Evolutionary conservation across 37 sponge, comb jelly and placozoan genomes (phyloP).

Genomic region (Ephydatia muelleri): DNA sequence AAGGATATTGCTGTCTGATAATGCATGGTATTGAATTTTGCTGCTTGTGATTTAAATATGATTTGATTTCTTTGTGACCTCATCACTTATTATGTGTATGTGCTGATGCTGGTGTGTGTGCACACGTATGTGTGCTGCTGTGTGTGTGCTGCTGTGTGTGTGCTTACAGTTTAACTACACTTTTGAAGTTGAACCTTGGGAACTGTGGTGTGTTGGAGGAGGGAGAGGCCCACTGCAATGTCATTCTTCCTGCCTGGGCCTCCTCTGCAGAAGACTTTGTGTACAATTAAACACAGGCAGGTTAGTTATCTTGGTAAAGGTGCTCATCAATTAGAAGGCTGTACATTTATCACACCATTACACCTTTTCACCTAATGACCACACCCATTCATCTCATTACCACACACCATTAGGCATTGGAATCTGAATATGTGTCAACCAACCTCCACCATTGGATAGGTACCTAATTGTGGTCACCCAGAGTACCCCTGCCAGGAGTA

Average conservation of each 20-base stretch:
- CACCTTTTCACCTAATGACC: no score
- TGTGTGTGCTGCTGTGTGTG: not conserved
- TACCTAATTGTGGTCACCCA: conserved; percentile 88
- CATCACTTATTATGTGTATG: not conserved
- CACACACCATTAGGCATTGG: no score
- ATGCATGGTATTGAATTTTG: no score
- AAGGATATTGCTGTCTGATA: no score
- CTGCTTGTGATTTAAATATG: no score
- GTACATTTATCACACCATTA: no score
- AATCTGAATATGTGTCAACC: conserved; percentile 85
- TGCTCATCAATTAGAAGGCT: no score
- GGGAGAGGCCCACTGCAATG: conserved; percentile 54
- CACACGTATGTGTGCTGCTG: not conserved
- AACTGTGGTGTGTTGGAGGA: conserved; percentile 58
- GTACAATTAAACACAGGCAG: conserved; percentile 57
- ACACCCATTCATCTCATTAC: no score
- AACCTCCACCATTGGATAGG: conserved; percentile 90
- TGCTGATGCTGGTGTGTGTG: not conserved
- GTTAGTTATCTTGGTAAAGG: no score
- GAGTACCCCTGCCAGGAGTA: no score
- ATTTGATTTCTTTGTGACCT: not conserved
- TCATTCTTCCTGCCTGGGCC: conserved; percentile 89
- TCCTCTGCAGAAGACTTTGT: conserved; percentile 60
- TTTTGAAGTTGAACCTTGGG: conserved; percentile 53
- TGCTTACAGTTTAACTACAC: not conserved